phyloP scores from a whole-genome alignment of 2,888 invertebrate species.

The Habroteleia sp. region DNA sequence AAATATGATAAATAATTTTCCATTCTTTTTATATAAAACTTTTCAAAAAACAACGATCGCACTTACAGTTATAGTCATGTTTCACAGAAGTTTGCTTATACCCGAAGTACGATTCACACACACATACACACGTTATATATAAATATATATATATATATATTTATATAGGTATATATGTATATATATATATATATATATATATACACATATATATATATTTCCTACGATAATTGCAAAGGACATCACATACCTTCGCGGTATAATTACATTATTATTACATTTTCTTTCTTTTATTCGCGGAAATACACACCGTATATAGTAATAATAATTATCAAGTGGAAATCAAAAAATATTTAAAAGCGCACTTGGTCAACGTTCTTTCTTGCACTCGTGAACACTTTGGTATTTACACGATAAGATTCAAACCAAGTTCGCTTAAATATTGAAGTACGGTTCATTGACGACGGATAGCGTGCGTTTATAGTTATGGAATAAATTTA shows the following conservation, averaged over 20 bases:
- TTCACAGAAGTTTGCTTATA: constrained; percentile 30
- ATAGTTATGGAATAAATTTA: constrained; percentile 24
- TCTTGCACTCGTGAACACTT: constrained; percentile 66
- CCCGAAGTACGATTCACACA: constrained; percentile 17
- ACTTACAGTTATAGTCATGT: constrained; percentile 51
- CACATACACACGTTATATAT: constrained; percentile 24
- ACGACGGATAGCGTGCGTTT: constrained; percentile 2
- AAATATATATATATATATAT: too few species aligned
- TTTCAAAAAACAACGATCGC: constrained; percentile 53
- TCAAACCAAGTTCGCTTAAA: constrained; percentile 15
- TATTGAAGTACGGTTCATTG: constrained; percentile 11
- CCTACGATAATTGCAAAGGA: constrained; percentile 12
- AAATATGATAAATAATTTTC: constrained; percentile 56
- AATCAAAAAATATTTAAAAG: constrained; percentile 5
- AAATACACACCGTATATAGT: background rate
- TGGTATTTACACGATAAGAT: constrained; percentile 64
- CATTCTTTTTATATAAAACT: constrained; percentile 41
- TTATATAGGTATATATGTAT: too few species aligned
- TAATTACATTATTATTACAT: constrained; percentile 12
- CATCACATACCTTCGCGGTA: constrained; percentile 5
- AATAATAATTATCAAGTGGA: constrained; percentile 3
- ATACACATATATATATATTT: too few species aligned
- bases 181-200: too few species aligned
- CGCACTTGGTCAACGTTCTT: constrained; percentile 17
- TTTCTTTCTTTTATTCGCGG: background rate